Evolutionary conservation across 2,888 invertebrate species (phyloP), one percentile per base, ranked within the genome.

Genomic region (Philereme transversata): DNA sequence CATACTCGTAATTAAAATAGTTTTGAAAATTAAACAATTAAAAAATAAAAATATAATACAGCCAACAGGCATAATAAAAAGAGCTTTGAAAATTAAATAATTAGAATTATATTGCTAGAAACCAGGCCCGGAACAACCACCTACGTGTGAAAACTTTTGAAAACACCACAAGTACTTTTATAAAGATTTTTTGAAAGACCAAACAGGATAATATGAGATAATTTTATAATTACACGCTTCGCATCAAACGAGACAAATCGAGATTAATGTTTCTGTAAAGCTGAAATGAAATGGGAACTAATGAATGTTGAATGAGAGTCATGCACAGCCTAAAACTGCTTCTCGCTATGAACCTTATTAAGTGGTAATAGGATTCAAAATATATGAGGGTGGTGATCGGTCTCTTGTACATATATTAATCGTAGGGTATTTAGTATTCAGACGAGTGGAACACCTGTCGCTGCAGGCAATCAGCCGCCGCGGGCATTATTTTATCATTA

Each of bases 401-500:
- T 41, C 52, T 52, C 44, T 36, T 64, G 68, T 64, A 66, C 66
- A 58, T 68, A 66, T 61, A 78, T 75, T 72, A 73, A 70, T 71
- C 59, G 68, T 50, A 57, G 70, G 67, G 73, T 78, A 81, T 78
- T 84, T 82, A 78, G 78, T 82, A 85, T 85, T 84, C 84, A 77
- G 75, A 70, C 70, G 73, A 78, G 73, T 78, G 73, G 76, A 74
- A 74, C 84, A 83, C 82, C 83, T 83, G 84, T 79, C 79, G 76
- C 74, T 70, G 68, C 60, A 75, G 75, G 82, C 83, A 84, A 85
- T 84, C 83, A 84, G 78, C 77, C 80, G 68, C 73, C 71, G 73
- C 77, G 79, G 77, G 77, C 80, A 84, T 85, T 82, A 85, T 81
- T 83, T 83, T 77, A 77, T 77, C 79, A 82, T 85, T 84, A 84